A percentile compares a stretch with the other conserved stretches of the same genome.
phyloP scores from a whole-genome alignment of 2,113 vertebrate genomes.

The Melanocharis versteri region DNA sequence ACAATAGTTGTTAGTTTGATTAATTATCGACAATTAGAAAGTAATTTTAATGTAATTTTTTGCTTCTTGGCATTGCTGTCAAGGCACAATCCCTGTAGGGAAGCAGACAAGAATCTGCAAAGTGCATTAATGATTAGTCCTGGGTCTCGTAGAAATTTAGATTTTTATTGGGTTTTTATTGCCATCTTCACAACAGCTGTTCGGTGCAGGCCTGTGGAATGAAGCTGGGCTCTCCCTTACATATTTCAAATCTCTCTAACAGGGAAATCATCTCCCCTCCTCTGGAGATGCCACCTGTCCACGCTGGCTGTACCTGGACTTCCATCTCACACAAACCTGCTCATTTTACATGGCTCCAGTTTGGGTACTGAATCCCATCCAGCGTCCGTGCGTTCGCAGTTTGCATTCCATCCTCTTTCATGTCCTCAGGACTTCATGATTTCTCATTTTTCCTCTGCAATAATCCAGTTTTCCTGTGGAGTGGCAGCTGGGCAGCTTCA shows the following conservation, averaged over 20 bases:
- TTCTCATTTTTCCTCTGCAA: background rate
- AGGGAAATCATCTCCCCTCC: background rate
- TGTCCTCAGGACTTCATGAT: background rate
- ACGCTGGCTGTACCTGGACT: background rate
- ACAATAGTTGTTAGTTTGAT: background rate
- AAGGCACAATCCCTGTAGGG: background rate
- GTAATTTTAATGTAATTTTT: background rate
- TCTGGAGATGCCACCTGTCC: background rate
- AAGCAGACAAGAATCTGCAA: background rate
- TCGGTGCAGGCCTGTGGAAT: background rate
- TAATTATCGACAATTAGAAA: constrained; percentile 14
- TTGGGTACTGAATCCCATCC: background rate
- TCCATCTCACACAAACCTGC: background rate
- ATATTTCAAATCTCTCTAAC: background rate
- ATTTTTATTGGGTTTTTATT: background rate
- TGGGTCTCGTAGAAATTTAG: background rate
- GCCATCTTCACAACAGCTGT: background rate
- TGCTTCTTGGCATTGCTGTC: background rate
- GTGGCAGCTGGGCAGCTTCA: background rate
- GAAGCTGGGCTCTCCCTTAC: background rate
- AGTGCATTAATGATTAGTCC: background rate
- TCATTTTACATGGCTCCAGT: background rate
- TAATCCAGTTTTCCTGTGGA: background rate
- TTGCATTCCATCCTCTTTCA: background rate
- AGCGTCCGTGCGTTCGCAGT: background rate